Evolutionary conservation across 2,797 vertebrate genomes (phyloP).

Genomic region (Oreortyx pictus): DNA sequence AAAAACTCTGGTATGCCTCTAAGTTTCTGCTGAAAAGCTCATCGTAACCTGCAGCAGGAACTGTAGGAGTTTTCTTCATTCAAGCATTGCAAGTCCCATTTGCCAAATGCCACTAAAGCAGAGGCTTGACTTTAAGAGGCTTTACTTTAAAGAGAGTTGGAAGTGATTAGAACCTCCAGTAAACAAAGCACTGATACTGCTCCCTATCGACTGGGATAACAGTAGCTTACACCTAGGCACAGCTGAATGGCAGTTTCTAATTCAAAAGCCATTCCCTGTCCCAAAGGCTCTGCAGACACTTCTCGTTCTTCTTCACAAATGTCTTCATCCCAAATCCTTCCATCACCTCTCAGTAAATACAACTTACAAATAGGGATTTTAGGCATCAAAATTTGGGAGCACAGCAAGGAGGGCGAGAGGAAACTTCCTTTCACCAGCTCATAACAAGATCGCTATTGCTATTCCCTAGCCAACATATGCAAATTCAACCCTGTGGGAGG

Average conservation of each 20-base stretch:
- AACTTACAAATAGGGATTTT: not conserved
- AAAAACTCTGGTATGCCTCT: not conserved
- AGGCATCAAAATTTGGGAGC: not conserved
- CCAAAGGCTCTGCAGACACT: not conserved
- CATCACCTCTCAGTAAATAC: not conserved
- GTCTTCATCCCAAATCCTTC: not conserved
- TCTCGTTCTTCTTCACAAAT: not conserved
- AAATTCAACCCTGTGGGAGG: not conserved
- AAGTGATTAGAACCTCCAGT: not conserved
- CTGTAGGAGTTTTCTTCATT: not conserved
- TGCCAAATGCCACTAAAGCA: not conserved
- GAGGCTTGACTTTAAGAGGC: too few relatives aligned
- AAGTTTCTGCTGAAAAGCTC: conserved; percentile 16
- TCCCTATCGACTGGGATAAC: not conserved
- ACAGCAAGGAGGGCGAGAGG: not conserved
- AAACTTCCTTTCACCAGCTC: not conserved
- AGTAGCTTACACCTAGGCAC: not conserved
- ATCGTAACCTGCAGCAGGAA: accelerated
- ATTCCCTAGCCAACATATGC: not conserved
- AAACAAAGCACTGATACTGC: not conserved
- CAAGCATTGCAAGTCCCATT: not conserved
- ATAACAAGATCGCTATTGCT: not conserved
- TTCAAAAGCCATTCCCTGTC: not conserved
- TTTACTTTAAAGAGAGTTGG: not conserved
- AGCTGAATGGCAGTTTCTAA: not conserved